Percentiles rank a stretch among this genome's conserved stretches.
phyloP scores from a whole-genome alignment of 2,113 vertebrate genomes.

The Rhizomys pruinosus region DNA sequence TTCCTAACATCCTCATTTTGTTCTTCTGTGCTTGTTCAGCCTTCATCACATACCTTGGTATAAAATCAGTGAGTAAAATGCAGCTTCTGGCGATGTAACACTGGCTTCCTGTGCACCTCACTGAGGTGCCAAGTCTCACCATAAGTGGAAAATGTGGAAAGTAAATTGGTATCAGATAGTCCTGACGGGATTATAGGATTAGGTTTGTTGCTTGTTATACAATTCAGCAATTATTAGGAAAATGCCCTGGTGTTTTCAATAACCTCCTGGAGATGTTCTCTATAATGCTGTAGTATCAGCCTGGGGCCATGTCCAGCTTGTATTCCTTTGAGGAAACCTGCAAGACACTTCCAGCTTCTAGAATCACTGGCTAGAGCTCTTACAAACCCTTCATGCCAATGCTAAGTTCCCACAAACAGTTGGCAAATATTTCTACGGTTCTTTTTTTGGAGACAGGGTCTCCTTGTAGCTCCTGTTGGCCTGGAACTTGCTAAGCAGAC shows the following conservation, averaged over 20 bases:
- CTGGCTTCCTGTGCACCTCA: neutral
- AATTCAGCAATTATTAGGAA: neutral
- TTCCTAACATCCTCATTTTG: neutral
- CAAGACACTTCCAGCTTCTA: neutral
- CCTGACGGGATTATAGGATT: conserved; percentile 38
- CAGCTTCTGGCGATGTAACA: neutral
- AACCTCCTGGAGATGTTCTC: neutral
- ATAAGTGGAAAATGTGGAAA: neutral
- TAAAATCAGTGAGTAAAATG: conserved; percentile 1
- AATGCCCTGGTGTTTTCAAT: conserved; percentile 36
- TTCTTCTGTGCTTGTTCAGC: neutral
- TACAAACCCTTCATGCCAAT: neutral
- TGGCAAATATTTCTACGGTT: neutral
- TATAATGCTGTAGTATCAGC: neutral
- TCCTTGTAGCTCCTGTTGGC: too few species aligned
- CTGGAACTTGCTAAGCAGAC: too few species aligned
- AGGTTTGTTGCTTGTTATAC: neutral
- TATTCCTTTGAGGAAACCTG: neutral
- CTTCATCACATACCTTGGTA: neutral
- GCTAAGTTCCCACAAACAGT: neutral
- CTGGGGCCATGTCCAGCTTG: neutral
- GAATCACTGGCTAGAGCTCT: neutral
- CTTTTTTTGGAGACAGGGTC: too few species aligned
- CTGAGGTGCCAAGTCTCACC: neutral
- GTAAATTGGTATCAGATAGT: neutral